These are phyloP conservation scores for Dicerorhinus sumatrensis DNA, from an alignment of 2,113 vertebrate genomes.

Conservation along the genomic window DNA sequence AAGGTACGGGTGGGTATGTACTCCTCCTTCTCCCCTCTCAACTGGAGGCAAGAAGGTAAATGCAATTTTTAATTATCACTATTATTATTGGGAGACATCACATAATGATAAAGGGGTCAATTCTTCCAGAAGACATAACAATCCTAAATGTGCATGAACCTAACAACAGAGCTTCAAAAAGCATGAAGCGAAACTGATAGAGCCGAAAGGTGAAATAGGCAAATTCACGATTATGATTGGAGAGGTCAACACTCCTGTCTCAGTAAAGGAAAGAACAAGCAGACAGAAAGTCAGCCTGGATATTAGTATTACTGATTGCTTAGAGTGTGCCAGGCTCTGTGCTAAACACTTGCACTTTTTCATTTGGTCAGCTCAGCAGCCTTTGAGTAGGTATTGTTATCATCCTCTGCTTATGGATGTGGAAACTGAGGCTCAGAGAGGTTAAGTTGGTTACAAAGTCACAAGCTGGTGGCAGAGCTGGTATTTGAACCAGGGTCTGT, in stretches of 20 bases:
- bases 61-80: background rate
- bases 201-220: background rate
- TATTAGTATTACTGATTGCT: background rate
- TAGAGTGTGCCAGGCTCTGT: background rate
- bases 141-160: background rate
- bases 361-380: background rate
- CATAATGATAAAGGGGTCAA: background rate
- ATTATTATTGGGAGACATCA: background rate
- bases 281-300: background rate
- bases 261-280: background rate
- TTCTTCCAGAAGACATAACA: background rate
- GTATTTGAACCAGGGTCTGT: background rate
- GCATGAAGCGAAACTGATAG: background rate
- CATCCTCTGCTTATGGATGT: background rate
- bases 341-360: background rate
- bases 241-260: background rate
- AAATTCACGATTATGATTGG: background rate
- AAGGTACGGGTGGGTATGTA: background rate
- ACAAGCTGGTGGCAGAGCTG: background rate
- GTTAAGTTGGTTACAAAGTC: background rate
- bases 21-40: background rate
- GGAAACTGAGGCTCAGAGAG: background rate
- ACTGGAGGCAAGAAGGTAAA: background rate
- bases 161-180: background rate
- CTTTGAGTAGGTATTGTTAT: background rate